Conservation (phyloP, 1,140 invertebrate genomes). For the Vollenhovia emeryi region DNA sequence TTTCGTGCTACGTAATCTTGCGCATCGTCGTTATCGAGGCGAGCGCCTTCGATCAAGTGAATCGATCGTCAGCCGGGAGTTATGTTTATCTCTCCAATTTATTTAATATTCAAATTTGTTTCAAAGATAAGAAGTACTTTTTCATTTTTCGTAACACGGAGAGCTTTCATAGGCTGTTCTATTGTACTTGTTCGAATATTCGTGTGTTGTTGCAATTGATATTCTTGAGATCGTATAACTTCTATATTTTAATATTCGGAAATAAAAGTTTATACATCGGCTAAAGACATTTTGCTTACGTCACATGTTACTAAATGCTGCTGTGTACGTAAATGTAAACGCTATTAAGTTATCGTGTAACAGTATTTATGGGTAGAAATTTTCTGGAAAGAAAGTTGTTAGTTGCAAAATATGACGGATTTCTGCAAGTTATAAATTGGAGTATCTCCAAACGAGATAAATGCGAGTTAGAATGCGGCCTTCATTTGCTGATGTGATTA, state of each 20-base stretch:
- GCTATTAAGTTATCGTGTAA: neutral
- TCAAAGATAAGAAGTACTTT: neutral
- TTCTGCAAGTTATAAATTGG: conserved; percentile 47
- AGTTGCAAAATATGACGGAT: conserved; percentile 3
- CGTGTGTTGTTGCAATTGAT: neutral
- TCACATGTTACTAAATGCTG: neutral
- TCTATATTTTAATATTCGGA: neutral
- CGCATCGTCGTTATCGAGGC: conserved; percentile 4
- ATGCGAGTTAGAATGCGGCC: conserved; percentile 48
- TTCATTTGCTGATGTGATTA: conserved; percentile 57
- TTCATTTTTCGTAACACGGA: neutral
- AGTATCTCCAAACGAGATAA: conserved; percentile 57
- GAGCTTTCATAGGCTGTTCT: neutral
- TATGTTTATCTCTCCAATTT: conserved; percentile 1
- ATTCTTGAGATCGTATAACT: neutral
- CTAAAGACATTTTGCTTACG: neutral
- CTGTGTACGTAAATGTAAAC: conserved; percentile 1
- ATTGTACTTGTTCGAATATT: neutral
- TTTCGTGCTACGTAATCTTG: conserved; percentile 9
- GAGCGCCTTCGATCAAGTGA: neutral
- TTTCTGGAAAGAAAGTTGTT: neutral
- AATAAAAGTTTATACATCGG: too few species aligned
- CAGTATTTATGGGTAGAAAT: neutral
- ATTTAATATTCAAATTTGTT: neutral
- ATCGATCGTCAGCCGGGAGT: neutral